These are phyloP conservation scores for Myiagra hebetior DNA, from an alignment of 2,113 vertebrate genomes.

Conservation along the genomic window DNA sequence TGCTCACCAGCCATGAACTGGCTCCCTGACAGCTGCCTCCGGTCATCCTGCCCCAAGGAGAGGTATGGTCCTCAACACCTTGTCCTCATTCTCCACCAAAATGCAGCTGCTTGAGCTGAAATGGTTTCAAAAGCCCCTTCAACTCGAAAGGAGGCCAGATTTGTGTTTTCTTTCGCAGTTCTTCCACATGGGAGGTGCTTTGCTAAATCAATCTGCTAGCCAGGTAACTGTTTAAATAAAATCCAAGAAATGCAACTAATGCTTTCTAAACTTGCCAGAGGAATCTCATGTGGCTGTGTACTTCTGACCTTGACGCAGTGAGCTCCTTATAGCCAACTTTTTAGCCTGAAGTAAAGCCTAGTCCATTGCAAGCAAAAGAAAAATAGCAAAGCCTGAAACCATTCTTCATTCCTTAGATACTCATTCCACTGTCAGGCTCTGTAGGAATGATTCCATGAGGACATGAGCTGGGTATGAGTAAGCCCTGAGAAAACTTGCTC, in stretches of 20 bases:
- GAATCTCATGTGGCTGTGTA: not conserved
- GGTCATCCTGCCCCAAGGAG: not conserved
- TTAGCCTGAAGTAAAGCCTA: not conserved
- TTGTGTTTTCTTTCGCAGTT: not conserved
- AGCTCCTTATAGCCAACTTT: not conserved
- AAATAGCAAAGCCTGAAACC: not conserved
- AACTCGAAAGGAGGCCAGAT: not conserved
- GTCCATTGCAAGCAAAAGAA: not conserved
- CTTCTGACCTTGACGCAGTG: not conserved
- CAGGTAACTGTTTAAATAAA: not conserved
- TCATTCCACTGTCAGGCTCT: not conserved
- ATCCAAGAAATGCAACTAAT: not conserved
- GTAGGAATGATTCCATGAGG: not conserved
- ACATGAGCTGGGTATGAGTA: not conserved
- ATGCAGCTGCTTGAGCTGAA: not conserved
- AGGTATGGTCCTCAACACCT: not conserved
- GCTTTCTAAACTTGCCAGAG: not conserved
- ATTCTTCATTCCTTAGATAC: not conserved
- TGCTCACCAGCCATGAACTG: not conserved
- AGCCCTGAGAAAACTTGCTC: not conserved
- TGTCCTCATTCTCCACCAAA: not conserved
- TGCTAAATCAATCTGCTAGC: not conserved
- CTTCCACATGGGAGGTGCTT: not conserved
- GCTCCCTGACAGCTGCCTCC: not conserved
- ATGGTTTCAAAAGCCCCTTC: not conserved